Evolutionary conservation across 2,888 invertebrate species (phyloP), one percentile per base, ranked within the genome.

Genomic region (Xanthia icteritia): DNA sequence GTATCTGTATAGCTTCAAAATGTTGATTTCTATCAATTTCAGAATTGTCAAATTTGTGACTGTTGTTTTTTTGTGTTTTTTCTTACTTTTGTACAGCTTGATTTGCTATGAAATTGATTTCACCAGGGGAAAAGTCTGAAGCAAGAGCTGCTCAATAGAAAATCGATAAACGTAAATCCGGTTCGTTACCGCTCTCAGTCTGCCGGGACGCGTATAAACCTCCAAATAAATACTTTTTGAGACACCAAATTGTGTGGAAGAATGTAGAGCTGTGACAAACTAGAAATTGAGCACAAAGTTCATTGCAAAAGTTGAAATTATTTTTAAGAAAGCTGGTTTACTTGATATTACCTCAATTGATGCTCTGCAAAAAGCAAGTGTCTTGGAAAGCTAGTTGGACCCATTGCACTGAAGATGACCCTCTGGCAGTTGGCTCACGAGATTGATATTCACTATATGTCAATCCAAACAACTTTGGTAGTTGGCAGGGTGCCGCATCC

Each of bases 151-250:
- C 76, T 80, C 76, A 83, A 83, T 84, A 77, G 81, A 69, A 84
- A 83, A 83, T 77, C 83, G 71, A 83, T 80, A 72, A 77, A 69
- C 23, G 54, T 74, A 84, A 83, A 84, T 77, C 84, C 76, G 65
- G 58, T 81, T 80, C 73, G 76, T 83, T 84, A 74, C 80, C 73
- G 61, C 73, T 58, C 42, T 71, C 36, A 48, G 76, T 73, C 65
- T 42, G 17, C 45, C 27, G 42, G 64, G 82, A 61, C 73, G 61
- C 42, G 23, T 65, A 36, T n/a, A 72, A 69, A 72, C 74, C 58
- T 42, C 74, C 45, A 60, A 83, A 80, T 83, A 76, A 71, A 71
- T 71, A 56, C 69, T 65, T 48, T 81, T 56, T 66, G 39, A 27
- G 56, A 82, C 9, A 31, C 20, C 54, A 51, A 69, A 56, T 67